Percentiles rank a stretch among this genome's conserved stretches.
Evolutionary conservation across 2,113 vertebrate species (phyloP).

Genomic region (Rhadina sibilatrix): DNA sequence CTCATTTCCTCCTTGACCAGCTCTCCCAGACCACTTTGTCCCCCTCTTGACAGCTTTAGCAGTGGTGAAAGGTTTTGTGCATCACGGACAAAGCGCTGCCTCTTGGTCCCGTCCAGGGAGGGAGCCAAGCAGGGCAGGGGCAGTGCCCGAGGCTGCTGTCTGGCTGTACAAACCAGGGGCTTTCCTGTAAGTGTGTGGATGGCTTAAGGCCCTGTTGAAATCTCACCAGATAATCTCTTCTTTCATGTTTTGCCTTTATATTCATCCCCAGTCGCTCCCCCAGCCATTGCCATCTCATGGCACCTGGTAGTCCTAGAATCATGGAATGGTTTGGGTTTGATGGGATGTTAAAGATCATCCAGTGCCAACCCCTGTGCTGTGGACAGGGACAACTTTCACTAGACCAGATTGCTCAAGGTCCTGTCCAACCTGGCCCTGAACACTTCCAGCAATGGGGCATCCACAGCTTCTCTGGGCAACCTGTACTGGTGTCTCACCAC

Average conservation of each 20-base stretch:
- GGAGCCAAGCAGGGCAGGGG: neutral
- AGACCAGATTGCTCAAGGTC: neutral
- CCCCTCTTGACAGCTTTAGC: neutral
- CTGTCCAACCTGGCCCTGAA: neutral
- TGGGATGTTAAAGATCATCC: neutral
- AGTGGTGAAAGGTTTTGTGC: neutral
- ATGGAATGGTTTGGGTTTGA: neutral
- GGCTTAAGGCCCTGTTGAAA: neutral
- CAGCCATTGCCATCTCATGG: neutral
- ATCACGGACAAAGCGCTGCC: neutral
- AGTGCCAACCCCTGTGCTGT: neutral
- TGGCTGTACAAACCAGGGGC: neutral
- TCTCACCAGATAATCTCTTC: neutral
- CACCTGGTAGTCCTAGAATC: neutral
- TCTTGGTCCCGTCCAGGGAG: neutral
- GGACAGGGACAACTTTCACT: neutral
- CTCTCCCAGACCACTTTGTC: neutral
- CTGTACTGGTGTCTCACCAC: neutral
- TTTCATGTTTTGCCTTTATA: neutral
- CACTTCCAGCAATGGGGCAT: neutral
- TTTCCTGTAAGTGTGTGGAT: neutral
- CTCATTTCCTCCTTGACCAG: slow-evolving; percentile 31
- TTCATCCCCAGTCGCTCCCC: neutral
- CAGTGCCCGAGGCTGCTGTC: neutral
- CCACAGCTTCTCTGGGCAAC: neutral